Base-by-base conservation (phyloP, 2,888 invertebrate genomes). In the Epinotia brunnichana region DNA sequence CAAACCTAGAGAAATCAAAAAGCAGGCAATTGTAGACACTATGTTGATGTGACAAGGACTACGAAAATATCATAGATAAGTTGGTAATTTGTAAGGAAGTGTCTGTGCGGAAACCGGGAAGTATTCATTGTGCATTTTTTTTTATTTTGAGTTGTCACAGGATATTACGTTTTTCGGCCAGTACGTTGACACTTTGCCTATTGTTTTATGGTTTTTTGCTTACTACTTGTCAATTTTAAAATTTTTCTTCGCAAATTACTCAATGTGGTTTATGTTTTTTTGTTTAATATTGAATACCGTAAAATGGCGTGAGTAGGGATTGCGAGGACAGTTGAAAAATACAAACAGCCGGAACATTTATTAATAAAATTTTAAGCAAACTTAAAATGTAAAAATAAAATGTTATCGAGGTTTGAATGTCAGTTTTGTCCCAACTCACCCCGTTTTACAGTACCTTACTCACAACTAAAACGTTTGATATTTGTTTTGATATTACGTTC, bases 61-160 rank as follows among this genome's bases (percentile, higher is more conserved):
- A n/a, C 15, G 41, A 41, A 3, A 3, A 24, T 24, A n/a, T 15
- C 19, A 66, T n/a, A 24, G 24, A 39, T 54, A 56, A n/a, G 10
- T 54, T 54, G 64, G 41, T 56, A 41, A 56, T 11, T 66, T 48
- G 39, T 76, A 83, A 79, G 77, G 79, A 82, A 84, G 80, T 87
- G 90, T 89, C 90, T 89, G 90, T 84, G 78, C 87, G 89, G 88
- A 88, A 90, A 86, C 84, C 77, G 83, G 86, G 85, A 84, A 85
- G 83, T 80, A 78, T 76, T 78, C 86, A 84, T 84, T 89, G 87
- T 89, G 90, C 87, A 88, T 90, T 83, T 85, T 84, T 87, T 83
- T 82, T 74, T 90, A 88, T 91, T 90, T 89, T 82, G 76, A 84
- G 82, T 84, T 85, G 90, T 88, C 85, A 88, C 90, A 91, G 92